phyloP scores from a whole-genome alignment of 2,797 vertebrate species.

The Intellagama lesueurii region DNA sequence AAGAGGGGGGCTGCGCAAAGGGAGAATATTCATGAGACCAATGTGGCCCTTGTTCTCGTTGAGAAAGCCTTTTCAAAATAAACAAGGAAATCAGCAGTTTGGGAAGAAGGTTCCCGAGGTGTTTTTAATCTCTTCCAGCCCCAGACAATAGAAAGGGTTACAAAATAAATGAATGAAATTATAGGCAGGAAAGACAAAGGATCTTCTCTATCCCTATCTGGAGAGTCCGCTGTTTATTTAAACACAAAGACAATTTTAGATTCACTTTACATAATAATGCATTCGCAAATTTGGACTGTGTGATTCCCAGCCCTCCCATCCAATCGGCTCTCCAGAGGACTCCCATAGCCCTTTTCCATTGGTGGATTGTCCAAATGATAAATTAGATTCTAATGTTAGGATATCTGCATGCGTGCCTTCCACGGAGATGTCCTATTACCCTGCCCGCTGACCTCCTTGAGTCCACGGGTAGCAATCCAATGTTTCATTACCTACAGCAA shows the following conservation, averaged over 20 bases:
- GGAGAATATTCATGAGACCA: constrained; percentile 59
- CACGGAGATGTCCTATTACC: constrained; percentile 7
- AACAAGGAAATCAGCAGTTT: constrained; percentile 56
- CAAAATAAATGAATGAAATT: constrained; percentile 69
- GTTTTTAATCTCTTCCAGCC: constrained; percentile 70
- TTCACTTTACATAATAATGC: constrained; percentile 53
- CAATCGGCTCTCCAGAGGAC: background rate
- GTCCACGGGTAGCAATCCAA: background rate
- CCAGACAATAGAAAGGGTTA: constrained; percentile 65
- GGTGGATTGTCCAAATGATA: constrained; percentile 42
- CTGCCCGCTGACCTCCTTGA: background rate
- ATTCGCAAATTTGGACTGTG: constrained; percentile 2
- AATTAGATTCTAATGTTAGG: constrained; percentile 51
- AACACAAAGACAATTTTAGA: constrained; percentile 42
- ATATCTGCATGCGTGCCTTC: constrained; percentile 13
- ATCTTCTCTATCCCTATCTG: constrained; percentile 23
- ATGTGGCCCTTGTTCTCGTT: constrained; percentile 65
- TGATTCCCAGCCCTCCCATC: background rate
- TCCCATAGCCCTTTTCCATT: background rate
- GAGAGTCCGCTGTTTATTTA: constrained; percentile 28
- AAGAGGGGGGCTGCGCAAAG: background rate
- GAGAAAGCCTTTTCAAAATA: constrained; percentile 56
- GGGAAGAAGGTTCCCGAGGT: constrained; percentile 62
- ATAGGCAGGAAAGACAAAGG: constrained; percentile 64
- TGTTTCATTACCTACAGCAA: constrained; percentile 29